Conservation (phyloP, 1,140 invertebrate genomes). For the Diuraphis noxia region DNA sequence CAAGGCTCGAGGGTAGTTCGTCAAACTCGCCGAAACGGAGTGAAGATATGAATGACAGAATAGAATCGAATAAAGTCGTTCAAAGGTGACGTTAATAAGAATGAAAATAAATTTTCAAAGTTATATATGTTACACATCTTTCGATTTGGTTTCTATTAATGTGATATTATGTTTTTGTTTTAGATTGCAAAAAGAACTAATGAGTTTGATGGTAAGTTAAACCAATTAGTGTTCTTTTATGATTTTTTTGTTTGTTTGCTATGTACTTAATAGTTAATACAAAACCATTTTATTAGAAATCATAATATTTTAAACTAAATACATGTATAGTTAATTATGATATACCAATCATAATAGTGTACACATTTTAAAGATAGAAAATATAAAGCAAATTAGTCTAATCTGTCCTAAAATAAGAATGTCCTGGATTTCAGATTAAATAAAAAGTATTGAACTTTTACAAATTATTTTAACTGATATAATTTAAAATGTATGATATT, state of each 20-base stretch:
- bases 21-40: slow-evolving; percentile 71
- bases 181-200: slow-evolving; percentile 81
- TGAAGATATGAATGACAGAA: slow-evolving; percentile 70
- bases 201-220: slow-evolving; percentile 71
- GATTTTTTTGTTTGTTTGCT: background rate
- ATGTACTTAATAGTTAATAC: background rate
- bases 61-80: slow-evolving; percentile 82
- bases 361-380: background rate
- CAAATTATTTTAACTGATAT: background rate
- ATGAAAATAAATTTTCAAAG: too few species aligned
- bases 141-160: background rate
- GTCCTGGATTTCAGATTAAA: background rate
- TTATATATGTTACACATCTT: background rate
- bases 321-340: background rate
- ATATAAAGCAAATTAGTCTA: background rate
- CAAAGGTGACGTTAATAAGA: slow-evolving; percentile 68
- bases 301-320: background rate
- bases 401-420: background rate
- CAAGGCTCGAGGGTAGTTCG: slow-evolving; percentile 68
- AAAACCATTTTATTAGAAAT: background rate
- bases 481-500: background rate
- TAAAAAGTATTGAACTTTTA: background rate
- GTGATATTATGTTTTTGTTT: slow-evolving; percentile 58
- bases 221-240: background rate
- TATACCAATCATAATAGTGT: background rate